A percentile compares a stretch with the other conserved stretches of the same genome.
phyloP scores from a whole-genome alignment of 2,797 vertebrate genomes.

The Anguilla marmorata region DNA sequence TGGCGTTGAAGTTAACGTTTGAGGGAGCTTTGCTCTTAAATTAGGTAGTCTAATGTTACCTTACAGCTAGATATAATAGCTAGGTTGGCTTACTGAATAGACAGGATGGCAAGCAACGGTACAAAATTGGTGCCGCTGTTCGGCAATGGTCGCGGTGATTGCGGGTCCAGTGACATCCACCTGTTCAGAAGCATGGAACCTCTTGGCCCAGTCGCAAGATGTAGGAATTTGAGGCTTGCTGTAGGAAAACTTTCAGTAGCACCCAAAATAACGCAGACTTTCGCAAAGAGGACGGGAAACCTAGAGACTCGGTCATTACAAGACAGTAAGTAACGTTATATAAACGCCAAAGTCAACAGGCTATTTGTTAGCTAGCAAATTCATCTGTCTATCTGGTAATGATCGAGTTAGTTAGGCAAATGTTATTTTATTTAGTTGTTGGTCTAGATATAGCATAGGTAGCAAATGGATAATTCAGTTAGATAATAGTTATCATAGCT shows the following conservation, averaged over 20 bases:
- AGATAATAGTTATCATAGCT: too few species aligned
- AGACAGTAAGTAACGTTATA: conserved; percentile 2
- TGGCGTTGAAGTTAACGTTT: not conserved
- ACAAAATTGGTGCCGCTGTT: conserved; percentile 47
- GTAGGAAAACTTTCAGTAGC: conserved; percentile 42
- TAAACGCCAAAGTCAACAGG: too few species aligned
- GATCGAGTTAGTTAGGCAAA: too few species aligned
- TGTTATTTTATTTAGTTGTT: too few species aligned
- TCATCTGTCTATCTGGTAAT: too few species aligned
- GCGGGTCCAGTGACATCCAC: not conserved
- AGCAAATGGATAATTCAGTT: too few species aligned
- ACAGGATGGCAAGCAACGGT: conserved; percentile 17
- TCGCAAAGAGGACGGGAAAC: conserved; percentile 40
- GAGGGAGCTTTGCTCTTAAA: not conserved
- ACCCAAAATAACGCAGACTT: conserved; percentile 33
- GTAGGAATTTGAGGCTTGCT: conserved; percentile 43
- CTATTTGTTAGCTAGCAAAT: not conserved
- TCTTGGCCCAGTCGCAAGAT: not conserved
- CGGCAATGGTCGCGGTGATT: conserved; percentile 38
- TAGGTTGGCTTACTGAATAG: conserved; percentile 22
- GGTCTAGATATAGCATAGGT: too few species aligned
- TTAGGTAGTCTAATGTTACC: not conserved
- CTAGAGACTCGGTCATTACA: conserved; percentile 38
- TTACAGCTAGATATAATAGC: not conserved
- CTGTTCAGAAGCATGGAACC: not conserved